These are phyloP conservation scores for Parascotia fuliginaria DNA, from an alignment of 2,888 invertebrate species.

Conservation along the genomic window DNA sequence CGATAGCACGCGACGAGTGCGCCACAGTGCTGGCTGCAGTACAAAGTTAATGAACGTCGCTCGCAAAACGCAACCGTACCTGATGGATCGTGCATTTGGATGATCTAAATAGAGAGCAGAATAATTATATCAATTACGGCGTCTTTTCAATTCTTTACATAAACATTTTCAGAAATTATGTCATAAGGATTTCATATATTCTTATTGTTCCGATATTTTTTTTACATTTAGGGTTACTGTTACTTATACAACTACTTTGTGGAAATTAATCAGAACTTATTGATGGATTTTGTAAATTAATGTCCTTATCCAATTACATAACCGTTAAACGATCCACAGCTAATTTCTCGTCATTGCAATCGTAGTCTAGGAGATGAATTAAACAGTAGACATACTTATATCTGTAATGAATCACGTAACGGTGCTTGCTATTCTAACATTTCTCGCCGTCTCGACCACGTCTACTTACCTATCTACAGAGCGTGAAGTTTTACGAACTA, in stretches of 20 bases:
- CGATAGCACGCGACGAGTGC: slow-evolving; percentile 71
- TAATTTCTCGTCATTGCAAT: slow-evolving; percentile 42
- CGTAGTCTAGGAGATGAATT: slow-evolving; percentile 23
- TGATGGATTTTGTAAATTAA: slow-evolving; percentile 15
- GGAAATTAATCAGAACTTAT: slow-evolving; percentile 16
- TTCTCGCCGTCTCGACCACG: slow-evolving; percentile 61
- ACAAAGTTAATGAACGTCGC: slow-evolving; percentile 72
- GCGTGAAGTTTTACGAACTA: slow-evolving; percentile 53
- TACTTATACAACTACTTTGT: no score
- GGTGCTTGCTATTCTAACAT: slow-evolving; percentile 55
- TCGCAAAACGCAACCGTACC: slow-evolving; percentile 52
- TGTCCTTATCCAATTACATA: slow-evolving; percentile 23
- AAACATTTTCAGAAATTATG: slow-evolving; percentile 12
- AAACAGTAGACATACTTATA: slow-evolving; percentile 25
- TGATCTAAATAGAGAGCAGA: slow-evolving; percentile 53
- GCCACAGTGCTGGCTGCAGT: slow-evolving; percentile 56
- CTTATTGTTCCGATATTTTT: no score
- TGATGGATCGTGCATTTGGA: slow-evolving; percentile 54
- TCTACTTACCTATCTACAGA: slow-evolving; percentile 59
- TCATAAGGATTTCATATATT: background rate
- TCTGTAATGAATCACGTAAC: slow-evolving; percentile 58
- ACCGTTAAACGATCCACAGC: slow-evolving; percentile 31
- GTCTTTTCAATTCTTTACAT: slow-evolving; percentile 34
- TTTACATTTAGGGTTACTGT: no score
- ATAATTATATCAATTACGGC: slow-evolving; percentile 42